These are phyloP conservation scores for Xestia ashworthii DNA, from an alignment of 2,888 invertebrate genomes.

Conservation along the genomic window DNA sequence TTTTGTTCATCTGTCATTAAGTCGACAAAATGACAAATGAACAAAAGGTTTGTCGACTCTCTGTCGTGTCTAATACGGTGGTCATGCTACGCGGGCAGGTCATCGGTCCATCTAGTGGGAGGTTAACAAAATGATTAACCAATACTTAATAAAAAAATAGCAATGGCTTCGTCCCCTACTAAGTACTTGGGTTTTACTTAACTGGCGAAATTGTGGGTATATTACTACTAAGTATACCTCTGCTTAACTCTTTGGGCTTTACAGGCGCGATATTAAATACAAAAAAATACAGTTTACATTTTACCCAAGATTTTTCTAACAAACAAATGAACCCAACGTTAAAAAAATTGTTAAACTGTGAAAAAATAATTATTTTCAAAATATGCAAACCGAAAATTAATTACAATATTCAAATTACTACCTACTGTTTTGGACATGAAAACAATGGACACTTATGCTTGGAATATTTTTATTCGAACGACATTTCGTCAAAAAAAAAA, in stretches of 20 bases:
- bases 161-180: background rate
- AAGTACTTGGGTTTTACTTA: background rate
- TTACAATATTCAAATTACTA: constrained; percentile 9
- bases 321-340: background rate
- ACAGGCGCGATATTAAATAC: background rate
- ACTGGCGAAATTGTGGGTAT: background rate
- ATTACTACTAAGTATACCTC: background rate
- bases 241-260: background rate
- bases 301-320: background rate
- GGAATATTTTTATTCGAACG: constrained; percentile 1
- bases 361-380: background rate
- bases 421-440: background rate
- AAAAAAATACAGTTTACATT: too few species aligned
- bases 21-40: too few species aligned
- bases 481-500: background rate
- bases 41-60: too few species aligned
- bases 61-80: too few species aligned
- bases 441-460: constrained; percentile 6
- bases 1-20: too few species aligned
- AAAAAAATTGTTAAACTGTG: background rate
- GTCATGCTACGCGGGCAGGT: too few species aligned
- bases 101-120: too few species aligned
- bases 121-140: too few species aligned
- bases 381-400: constrained; percentile 1
- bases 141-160: too few species aligned